These are phyloP conservation scores for Zosterops pallidus DNA, from an alignment of 2,113 vertebrate genomes.

Conservation along the genomic window DNA sequence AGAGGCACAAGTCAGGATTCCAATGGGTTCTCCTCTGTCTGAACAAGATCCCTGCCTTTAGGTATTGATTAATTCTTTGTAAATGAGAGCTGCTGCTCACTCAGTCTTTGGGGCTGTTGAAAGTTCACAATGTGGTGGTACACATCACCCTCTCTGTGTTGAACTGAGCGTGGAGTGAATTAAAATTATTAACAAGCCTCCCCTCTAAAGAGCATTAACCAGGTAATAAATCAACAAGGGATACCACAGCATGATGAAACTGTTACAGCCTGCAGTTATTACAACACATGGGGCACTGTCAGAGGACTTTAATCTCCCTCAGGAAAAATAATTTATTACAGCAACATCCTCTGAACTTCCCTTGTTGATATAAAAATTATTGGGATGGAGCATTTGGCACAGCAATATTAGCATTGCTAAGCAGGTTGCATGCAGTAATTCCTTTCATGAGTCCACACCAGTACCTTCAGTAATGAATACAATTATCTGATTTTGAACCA, in stretches of 20 bases:
- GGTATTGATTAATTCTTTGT: constrained; percentile 18
- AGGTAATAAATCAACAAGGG: constrained; percentile 57
- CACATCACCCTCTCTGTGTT: not conserved
- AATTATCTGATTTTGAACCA: not conserved
- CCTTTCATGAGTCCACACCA: not conserved
- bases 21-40: not conserved
- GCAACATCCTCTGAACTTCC: constrained; percentile 17
- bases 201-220: constrained; percentile 20
- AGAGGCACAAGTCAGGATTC: not conserved
- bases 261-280: constrained; percentile 43
- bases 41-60: not conserved
- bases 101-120: not conserved
- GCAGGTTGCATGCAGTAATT: not conserved
- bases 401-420: not conserved
- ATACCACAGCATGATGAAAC: constrained; percentile 25
- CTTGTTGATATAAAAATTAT: not conserved
- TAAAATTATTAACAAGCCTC: constrained; percentile 56
- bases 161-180: constrained; percentile 26
- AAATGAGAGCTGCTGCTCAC: constrained; percentile 31
- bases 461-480: not conserved
- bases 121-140: not conserved
- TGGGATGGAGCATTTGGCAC: not conserved
- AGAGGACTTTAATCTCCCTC: constrained; percentile 13
- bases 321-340: constrained; percentile 21
- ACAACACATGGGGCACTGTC: constrained; percentile 55